Base-by-base conservation (phyloP, 1,140 invertebrate species). In the Maconellicoccus hirsutus region DNA sequence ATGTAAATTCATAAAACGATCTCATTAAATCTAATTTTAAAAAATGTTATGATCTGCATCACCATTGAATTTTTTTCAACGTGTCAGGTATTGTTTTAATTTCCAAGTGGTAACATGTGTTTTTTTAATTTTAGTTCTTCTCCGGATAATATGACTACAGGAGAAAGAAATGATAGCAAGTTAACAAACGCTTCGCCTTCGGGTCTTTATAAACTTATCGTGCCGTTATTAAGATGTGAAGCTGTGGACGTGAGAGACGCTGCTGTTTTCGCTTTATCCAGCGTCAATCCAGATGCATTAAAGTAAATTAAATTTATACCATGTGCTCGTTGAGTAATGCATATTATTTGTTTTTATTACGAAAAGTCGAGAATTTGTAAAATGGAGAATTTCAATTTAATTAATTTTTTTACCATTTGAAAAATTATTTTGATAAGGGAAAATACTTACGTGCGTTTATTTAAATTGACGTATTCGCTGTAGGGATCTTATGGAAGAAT, bases 401-500 rank as follows among this genome's bases (percentile, higher is more conserved):
- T n/a, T n/a, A n/a, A n/a, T n/a, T n/a, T n/a, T n/a, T n/a, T n/a
- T n/a, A n/a, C n/a, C n/a, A n/a, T n/a, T n/a, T n/a, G n/a, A 33
- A 33, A 33, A 33, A 12, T 33, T 6, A 33, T 33, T 33, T 12
- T 33, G 3, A 12, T 33, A 33, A 33, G 3, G n/a, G 29, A 33
- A 33, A 33, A 33, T 12, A 33, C 29, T 3, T 33, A 6, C 12
- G 29, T 33, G 42, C 16, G 4, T 14, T 27, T 70, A 27, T 38
- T 73, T 74, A n/a, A n/a, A n/a, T n/a, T n/a, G n/a, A n/a, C n/a
- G n/a, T 52, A 66, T 73, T 76, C 78, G 23, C 77, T n/a, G n/a
- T n/a, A 97, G 94, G 78, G 94, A 98, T 82, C 82, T 99, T 42
- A 91, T 98, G 86, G 96, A 98, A 77, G 97, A 99, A 81, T 78